These are phyloP conservation scores for Channa argus DNA, from an alignment of 2,113 vertebrate species.

Conservation along the genomic window DNA sequence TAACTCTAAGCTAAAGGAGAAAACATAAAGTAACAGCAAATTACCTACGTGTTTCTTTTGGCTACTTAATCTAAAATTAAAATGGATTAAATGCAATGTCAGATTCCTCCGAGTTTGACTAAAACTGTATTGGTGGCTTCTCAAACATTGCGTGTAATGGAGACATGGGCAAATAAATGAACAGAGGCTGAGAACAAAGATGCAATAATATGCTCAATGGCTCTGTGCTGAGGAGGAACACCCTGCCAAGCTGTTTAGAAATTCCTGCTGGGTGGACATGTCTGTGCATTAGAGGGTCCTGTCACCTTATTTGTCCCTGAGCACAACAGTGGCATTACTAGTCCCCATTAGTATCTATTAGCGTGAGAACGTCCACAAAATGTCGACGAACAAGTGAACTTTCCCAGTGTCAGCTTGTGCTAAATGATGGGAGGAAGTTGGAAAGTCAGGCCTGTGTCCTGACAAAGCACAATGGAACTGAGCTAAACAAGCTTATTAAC, in stretches of 20 bases:
- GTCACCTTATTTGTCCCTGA: conserved; percentile 51
- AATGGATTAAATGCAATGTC: neutral
- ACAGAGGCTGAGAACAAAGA: conserved; percentile 26
- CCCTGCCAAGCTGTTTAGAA: conserved; percentile 39
- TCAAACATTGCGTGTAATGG: conserved; percentile 19
- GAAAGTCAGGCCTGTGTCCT: conserved; percentile 38
- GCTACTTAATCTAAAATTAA: neutral
- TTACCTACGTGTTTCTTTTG: neutral
- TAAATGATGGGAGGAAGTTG: conserved; percentile 52
- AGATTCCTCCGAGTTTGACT: neutral
- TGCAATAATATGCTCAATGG: conserved; percentile 4
- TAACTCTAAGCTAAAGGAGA: conserved; percentile 30
- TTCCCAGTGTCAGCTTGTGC: conserved; percentile 53
- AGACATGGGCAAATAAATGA: conserved; percentile 9
- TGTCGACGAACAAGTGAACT: conserved; percentile 57
- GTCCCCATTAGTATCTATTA: conserved; percentile 67
- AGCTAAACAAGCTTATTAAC: conserved; percentile 65
- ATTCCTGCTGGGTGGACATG: conserved; percentile 47
- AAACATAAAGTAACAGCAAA: conserved; percentile 4
- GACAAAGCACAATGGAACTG: conserved; percentile 50
- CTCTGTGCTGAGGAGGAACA: conserved; percentile 25
- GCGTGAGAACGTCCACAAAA: conserved; percentile 70
- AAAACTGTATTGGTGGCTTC: conserved; percentile 11
- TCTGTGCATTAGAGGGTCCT: conserved; percentile 20
- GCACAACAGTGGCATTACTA: conserved; percentile 53